phyloP scores from a whole-genome alignment of 2,888 invertebrate species.

The Idaea biselata region DNA sequence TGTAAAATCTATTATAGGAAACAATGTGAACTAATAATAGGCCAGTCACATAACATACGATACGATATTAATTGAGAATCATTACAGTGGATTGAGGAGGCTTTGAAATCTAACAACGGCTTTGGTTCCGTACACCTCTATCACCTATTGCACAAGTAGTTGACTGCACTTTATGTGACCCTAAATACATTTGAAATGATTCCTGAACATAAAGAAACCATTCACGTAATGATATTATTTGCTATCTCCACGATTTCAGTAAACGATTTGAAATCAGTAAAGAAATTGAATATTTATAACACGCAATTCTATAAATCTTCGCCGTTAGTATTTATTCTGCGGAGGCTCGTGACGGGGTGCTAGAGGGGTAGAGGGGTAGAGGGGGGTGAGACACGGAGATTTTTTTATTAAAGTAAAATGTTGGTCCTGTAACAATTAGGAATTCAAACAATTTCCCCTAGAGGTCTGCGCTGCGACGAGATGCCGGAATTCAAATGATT shows the following conservation, averaged over 20 bases:
- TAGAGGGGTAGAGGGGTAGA: background rate
- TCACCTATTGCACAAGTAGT: background rate
- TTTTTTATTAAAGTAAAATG: constrained; percentile 7
- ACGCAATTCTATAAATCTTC: background rate
- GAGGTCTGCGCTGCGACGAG: constrained; percentile 21
- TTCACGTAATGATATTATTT: background rate
- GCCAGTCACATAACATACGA: too few relatives aligned
- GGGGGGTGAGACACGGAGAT: background rate
- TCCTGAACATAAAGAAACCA: background rate
- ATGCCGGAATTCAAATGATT: background rate
- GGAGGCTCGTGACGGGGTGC: background rate
- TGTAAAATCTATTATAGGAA: too few relatives aligned
- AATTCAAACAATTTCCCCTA: constrained; percentile 49
- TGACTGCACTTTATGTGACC: background rate
- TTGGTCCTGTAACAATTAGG: constrained; percentile 46
- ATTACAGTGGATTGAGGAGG: too few relatives aligned
- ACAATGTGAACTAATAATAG: too few relatives aligned
- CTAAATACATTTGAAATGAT: background rate
- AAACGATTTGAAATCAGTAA: constrained; percentile 8
- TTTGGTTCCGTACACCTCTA: too few relatives aligned
- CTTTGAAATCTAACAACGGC: too few relatives aligned
- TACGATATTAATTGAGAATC: too few relatives aligned
- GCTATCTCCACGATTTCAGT: background rate
- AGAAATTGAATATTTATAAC: constrained; percentile 9
- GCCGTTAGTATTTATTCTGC: background rate